phyloP scores from a whole-genome alignment of 1,140 invertebrate genomes.

The Halictus rubicundus region DNA sequence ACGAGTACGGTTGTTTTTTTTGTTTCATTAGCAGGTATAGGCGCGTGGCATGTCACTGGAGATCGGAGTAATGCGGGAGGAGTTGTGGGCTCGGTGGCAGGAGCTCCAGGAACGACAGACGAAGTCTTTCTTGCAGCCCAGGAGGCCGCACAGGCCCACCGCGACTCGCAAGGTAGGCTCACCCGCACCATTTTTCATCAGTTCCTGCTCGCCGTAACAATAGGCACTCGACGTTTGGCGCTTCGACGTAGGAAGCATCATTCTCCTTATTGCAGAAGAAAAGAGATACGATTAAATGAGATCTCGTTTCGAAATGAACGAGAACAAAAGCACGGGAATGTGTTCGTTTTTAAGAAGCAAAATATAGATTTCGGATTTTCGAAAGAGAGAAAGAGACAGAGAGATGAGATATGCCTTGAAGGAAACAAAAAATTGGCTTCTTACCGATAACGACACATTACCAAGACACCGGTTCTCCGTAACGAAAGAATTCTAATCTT shows the following conservation, averaged over 20 bases:
- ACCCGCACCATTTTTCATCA: slow-evolving; percentile 74
- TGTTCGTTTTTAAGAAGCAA: not conserved
- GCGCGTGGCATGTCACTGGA: slow-evolving; percentile 84
- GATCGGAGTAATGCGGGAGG: slow-evolving; percentile 83
- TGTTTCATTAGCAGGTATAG: slow-evolving; percentile 68
- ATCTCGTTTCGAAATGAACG: no score
- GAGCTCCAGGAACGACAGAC: slow-evolving; percentile 80
- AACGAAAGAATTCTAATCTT: not conserved
- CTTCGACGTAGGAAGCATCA: no score
- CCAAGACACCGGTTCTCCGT: not conserved
- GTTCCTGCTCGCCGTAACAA: slow-evolving; percentile 74
- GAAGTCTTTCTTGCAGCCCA: slow-evolving; percentile 87
- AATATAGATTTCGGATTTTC: not conserved
- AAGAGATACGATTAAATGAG: no score
- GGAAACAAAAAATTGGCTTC: not conserved
- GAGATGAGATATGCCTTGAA: not conserved
- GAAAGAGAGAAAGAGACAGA: not conserved
- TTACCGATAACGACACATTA: not conserved
- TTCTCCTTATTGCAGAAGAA: no score
- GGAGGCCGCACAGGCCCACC: slow-evolving; percentile 86
- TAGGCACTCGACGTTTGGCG: slow-evolving; percentile 68
- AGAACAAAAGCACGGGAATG: not conserved
- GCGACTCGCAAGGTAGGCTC: slow-evolving; percentile 89
- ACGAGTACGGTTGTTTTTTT: slow-evolving; percentile 46
- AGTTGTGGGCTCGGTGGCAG: slow-evolving; percentile 73